Percentiles rank a stretch among this genome's conserved stretches.
These are phyloP conservation scores for Eupeodes luniger DNA, from an alignment of 2,888 invertebrate genomes.

Conservation along the genomic window DNA sequence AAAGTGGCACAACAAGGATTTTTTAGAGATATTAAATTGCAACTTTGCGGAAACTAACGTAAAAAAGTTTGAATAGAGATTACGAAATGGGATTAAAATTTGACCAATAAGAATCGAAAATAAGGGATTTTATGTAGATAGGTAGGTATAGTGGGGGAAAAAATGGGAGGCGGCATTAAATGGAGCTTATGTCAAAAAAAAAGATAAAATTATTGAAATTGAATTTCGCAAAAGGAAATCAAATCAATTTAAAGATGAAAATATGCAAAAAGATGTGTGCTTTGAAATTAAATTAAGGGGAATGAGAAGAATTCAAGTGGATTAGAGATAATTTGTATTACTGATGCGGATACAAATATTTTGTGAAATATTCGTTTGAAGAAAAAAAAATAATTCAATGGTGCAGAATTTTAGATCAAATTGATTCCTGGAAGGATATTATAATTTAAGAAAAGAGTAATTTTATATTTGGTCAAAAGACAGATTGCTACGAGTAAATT, in stretches of 20 bases:
- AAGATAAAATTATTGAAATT: background rate
- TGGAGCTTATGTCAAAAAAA: background rate
- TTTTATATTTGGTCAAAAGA: no score
- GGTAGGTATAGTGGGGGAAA: background rate
- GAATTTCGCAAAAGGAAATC: background rate
- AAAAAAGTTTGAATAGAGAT: background rate
- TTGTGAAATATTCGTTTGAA: no score
- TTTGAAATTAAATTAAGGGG: background rate
- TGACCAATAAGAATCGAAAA: background rate
- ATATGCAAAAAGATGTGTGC: background rate
- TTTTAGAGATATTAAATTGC: conserved; percentile 12
- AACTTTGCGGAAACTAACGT: background rate
- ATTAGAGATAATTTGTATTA: background rate
- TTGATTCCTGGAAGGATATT: no score
- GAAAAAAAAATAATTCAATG: no score
- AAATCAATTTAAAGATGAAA: conserved; percentile 7
- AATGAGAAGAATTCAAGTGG: no score
- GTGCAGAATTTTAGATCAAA: no score
- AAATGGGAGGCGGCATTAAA: background rate
- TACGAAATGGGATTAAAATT: background rate
- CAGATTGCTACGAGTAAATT: no score
- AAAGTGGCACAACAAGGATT: conserved; percentile 62
- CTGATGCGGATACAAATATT: background rate
- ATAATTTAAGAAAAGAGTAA: no score
- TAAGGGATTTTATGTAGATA: background rate